Base-by-base conservation (phyloP, 2,888 invertebrate species). In the Tubulanus polymorphus region DNA sequence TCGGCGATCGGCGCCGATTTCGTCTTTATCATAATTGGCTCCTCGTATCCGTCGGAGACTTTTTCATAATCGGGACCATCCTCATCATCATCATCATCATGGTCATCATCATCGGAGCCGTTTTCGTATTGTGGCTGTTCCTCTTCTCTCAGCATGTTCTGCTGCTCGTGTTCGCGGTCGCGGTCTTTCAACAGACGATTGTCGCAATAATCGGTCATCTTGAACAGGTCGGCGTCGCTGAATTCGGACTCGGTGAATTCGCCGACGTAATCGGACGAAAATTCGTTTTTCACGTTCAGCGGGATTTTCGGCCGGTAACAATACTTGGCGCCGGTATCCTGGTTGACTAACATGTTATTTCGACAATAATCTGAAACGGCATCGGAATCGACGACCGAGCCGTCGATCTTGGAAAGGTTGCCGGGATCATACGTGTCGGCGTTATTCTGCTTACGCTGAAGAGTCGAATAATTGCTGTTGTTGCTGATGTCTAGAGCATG, bases 321-420 rank as follows among this genome's bases (percentile, higher is more conserved):
- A 32, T 32, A 32, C 10, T 10, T 32, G 35, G 10, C 23, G 41
- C 6, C 23, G 41, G 32, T 23, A 29, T 52, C 55, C 28, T 28
- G 1, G 63, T 41, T 55, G n/a, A 63, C 63, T 37, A 56, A 55
- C 45, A 65, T 51, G 18, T 69, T 62, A 29, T 71, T 62, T 37
- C 67, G 66, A 50, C 70, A 72, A 51, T 73, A 72, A 49, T 73
- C 72, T 2, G 69, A 65, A 3, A 75, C 69, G 54, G 65, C 70
- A 55, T 73, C 74, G 32, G 73, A 72, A 56, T 76, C 75, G 2
- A 74, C 67, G 2, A 74, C 65, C 1, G 76, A 76, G 46, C 71
- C 72, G 48, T 76, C 75, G 3, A 72, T 61, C 20, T 68, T 64
- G 0, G 75, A 75, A 6, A 74, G 62, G 27, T 74, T 72, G 1